A percentile compares a stretch with the other conserved stretches of the same genome.
phyloP scores from a whole-genome alignment of 2,888 invertebrate species.

The Stegophylla sp. region DNA sequence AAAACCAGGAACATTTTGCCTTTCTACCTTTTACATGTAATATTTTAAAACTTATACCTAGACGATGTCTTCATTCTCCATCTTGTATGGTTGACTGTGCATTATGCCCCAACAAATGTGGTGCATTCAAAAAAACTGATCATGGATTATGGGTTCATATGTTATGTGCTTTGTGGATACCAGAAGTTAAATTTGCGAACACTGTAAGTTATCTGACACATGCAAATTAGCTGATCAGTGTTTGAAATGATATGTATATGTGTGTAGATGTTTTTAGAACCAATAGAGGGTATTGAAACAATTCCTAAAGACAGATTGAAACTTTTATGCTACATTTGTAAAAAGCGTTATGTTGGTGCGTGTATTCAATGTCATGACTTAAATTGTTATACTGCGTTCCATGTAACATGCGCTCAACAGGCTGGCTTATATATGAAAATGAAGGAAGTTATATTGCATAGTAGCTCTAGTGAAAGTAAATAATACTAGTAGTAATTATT shows the following conservation, averaged over 20 bases:
- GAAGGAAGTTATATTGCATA: constrained; percentile 83
- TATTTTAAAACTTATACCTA: constrained; percentile 50
- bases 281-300: constrained; percentile 94
- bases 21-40: too few species aligned
- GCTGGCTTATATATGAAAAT: constrained; percentile 95
- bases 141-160: constrained; percentile 97
- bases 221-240: not conserved
- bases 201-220: constrained; percentile 71
- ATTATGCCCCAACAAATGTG: constrained; percentile 96
- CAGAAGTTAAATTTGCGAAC: constrained; percentile 97
- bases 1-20: too few species aligned
- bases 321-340: constrained; percentile 96
- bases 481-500: not conserved
- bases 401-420: constrained; percentile 98
- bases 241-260: not conserved
- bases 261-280: constrained; percentile 80
- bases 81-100: constrained; percentile 95
- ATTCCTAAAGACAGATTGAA: constrained; percentile 96
- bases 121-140: constrained; percentile 98
- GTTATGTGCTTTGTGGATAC: constrained; percentile 98
- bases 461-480: constrained; percentile 57
- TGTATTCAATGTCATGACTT: constrained; percentile 98
- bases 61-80: constrained; percentile 94
- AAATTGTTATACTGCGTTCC: constrained; percentile 96
- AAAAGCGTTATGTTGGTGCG: constrained; percentile 88